Percentiles rank a stretch among this genome's conserved stretches.
phyloP scores from a whole-genome alignment of 2,888 invertebrate genomes.

The Isotomurus palustris region DNA sequence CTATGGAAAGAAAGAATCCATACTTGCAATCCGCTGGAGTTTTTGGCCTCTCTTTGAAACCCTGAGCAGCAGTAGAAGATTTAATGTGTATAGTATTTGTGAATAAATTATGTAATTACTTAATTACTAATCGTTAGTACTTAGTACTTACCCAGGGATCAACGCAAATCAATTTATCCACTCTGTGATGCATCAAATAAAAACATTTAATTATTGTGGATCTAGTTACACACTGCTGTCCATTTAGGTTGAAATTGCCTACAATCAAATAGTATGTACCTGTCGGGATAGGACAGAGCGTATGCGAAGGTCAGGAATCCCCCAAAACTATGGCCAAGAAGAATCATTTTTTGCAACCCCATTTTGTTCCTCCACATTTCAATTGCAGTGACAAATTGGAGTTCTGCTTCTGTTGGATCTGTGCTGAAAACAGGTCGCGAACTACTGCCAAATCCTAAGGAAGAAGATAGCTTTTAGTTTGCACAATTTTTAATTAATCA shows the following conservation, averaged over 20 bases:
- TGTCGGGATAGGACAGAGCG: conserved; percentile 51
- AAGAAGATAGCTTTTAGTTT: no score
- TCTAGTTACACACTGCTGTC: neutral
- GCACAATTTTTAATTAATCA: neutral
- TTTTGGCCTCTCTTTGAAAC: no score
- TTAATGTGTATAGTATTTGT: no score
- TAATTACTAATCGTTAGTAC: no score
- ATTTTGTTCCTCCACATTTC: conserved; percentile 57
- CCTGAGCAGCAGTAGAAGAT: no score
- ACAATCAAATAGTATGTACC: no score
- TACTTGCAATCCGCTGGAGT: no score
- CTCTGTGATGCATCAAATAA: conserved; percentile 53
- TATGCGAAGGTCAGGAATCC: conserved; percentile 53
- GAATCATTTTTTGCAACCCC: conserved; percentile 54
- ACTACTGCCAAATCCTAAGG: conserved; percentile 56
- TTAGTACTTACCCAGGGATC: conserved; percentile 72
- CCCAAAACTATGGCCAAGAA: conserved; percentile 58
- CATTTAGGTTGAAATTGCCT: no score
- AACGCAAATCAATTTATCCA: conserved; percentile 85
- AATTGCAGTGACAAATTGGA: conserved; percentile 55
- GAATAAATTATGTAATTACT: no score
- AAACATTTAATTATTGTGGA: neutral
- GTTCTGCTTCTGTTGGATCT: conserved; percentile 53
- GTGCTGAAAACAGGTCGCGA: conserved; percentile 54
- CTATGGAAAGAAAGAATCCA: no score